Evolutionary conservation across 1,140 invertebrate species (phyloP).

Genomic region (Lasioglossum albipes): DNA sequence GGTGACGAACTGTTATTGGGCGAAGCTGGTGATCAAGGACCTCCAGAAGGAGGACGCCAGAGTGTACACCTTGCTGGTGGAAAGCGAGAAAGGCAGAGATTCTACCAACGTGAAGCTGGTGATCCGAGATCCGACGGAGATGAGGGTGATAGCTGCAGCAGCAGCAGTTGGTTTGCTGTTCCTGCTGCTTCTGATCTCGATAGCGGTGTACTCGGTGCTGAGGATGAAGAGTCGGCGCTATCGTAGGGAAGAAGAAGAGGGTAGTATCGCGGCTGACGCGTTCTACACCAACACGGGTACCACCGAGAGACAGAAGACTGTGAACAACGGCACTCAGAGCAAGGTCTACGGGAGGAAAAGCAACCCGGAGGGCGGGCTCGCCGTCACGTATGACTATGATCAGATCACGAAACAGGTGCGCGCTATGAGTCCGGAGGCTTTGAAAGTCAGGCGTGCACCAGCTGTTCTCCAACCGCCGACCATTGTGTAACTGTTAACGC

Average conservation of each 20-base stretch:
- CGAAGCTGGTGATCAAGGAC: slow-evolving; percentile 76
- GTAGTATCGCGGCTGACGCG: slow-evolving; percentile 75
- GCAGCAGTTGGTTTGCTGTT: slow-evolving; percentile 72
- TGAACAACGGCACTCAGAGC: slow-evolving; percentile 43
- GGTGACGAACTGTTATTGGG: slow-evolving; percentile 77
- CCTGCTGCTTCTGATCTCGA: slow-evolving; percentile 69
- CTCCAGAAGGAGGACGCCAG: slow-evolving; percentile 75
- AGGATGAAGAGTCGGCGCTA: slow-evolving; percentile 71
- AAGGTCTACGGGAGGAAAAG: slow-evolving; percentile 68
- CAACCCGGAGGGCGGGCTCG: slow-evolving; percentile 68
- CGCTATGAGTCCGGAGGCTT: slow-evolving; percentile 77
- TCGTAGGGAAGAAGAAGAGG: slow-evolving; percentile 72
- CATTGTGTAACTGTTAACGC: slow-evolving; percentile 69
- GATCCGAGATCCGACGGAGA: slow-evolving; percentile 75
- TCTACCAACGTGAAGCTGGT: slow-evolving; percentile 73
- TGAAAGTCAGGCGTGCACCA: slow-evolving; percentile 77
- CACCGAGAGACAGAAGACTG: slow-evolving; percentile 64
- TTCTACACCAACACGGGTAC: slow-evolving; percentile 67
- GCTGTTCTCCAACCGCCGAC: slow-evolving; percentile 77
- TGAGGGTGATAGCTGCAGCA: slow-evolving; percentile 73
- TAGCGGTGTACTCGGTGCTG: slow-evolving; percentile 69
- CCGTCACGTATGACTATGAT: slow-evolving; percentile 77
- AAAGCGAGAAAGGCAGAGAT: slow-evolving; percentile 76
- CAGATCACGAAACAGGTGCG: slow-evolving; percentile 73
- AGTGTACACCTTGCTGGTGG: slow-evolving; percentile 74